Evolutionary conservation across 2,113 vertebrate genomes (phyloP), one percentile per base, ranked within the genome.

Genomic region (Pangasianodon hypophthalmus): DNA sequence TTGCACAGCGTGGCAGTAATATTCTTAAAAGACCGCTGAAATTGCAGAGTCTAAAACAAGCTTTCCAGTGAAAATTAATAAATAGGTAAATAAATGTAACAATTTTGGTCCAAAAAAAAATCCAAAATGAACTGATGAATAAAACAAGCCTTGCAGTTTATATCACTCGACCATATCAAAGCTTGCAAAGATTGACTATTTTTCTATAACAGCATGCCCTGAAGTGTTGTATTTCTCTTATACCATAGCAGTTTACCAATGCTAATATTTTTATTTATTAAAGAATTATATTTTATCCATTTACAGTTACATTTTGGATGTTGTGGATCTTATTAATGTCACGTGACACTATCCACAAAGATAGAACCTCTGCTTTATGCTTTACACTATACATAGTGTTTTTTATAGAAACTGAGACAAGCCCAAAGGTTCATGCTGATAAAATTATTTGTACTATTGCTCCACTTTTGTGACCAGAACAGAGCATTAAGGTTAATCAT

Each of bases 401-500:
- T 75, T 75, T 32, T 32, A n/a, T 32, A 56, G 50, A 56, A 26
- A 46, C 26, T 77, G 73, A 48, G 1, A 21, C 73, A 13, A 77
- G 21, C 44, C 11, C 73, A 9, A 82, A 37, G 16, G 50, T 41
- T 58, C 32, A 19, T 41, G 50, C 50, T 37, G 54, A 13, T 41
- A 24, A 41, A 84, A 60, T 84, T 37, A 60, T 58, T 26, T 44
- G 32, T 84, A 60, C 54, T 41, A 84, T 13, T 44, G 32, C 81
- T 41, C 32, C 3, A 32, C 9, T 58, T 84, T 14, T 24, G 10
- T 41, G 32, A 26, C 37, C 62, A 56, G 37, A 84, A 62, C 37
- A 44, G 4, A 62, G 56, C 58, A 84, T 84, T 84, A 62, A 84
- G 82, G 84, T 75, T 85, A 85, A 79, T 91, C 87, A 86, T 87